Evolutionary conservation across 1,140 invertebrate genomes (phyloP), one percentile per base, ranked within the genome.

Genomic region (Octopus sinensis): DNA sequence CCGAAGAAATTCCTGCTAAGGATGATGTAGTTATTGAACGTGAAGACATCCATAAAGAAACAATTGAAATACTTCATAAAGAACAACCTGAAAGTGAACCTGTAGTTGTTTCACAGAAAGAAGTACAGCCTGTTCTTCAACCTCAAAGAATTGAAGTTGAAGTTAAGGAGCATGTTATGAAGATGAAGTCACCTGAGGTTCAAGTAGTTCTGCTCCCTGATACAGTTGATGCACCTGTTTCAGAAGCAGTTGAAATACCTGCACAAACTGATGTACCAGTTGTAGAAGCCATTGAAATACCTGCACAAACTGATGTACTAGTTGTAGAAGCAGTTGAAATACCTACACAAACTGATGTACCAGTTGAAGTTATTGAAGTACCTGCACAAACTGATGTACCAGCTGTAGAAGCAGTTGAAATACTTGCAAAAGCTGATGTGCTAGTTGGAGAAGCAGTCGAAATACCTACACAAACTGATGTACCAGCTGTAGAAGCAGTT

Each of bases 11-110:
- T 17, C 84, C 82, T 52, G 81, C 82, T 10, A 82, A 54, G 80
- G 51, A 80, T 17, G 75, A 85, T 6, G 81, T 75, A 73, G 83
- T 85, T 23, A 80, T 78, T 56, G 68, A 80, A 53, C 56, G 83
- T 10, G 53, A 80, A 53, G 85, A 86, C 30, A 83, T 79, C n/a
- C 88, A 89, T 73, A 85, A 82, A 53, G 88, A 88, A 81, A 88
- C 88, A 17, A 89, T 89, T 54, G 88, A 88, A 81, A 89, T 89
- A 54, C 81, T 83, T 7, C 82, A 84, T 52, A 82, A 85, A 56
- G n/a, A 73, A 54, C 62, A 82, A 51, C 87, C 84, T 10, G 81
- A 84, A 68, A 23, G 54, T 51, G 56, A 79, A 77, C 12, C 52
- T 23, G 30, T 51, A 43, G 7, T 43, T 17, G 0, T 43, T 77